These are phyloP conservation scores for Cepphus grylle DNA, from an alignment of 2,113 vertebrate species.

Conservation along the genomic window DNA sequence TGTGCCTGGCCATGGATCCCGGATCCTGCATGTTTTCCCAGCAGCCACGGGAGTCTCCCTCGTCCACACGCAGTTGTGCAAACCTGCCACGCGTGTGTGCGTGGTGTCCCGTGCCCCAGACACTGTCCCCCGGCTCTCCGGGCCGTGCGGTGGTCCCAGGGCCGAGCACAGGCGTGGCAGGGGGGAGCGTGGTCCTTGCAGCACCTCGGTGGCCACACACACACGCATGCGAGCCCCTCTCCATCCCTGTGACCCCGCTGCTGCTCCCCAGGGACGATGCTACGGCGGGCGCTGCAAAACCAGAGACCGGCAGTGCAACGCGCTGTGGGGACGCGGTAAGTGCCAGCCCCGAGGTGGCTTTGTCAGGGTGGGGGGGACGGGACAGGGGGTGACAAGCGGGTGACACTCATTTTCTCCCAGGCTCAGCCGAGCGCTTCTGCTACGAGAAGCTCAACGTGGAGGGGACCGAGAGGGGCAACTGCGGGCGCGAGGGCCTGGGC, in stretches of 20 bases:
- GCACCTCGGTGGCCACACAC: accelerated
- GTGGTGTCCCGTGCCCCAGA: too few species aligned
- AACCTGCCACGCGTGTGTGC: accelerated
- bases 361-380: background rate
- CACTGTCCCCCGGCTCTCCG: background rate
- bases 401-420: conserved; percentile 39
- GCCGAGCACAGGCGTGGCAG: accelerated
- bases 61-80: accelerated
- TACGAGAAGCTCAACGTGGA: conserved; percentile 95
- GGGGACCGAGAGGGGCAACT: conserved; percentile 93
- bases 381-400: accelerated
- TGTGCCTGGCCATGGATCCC: background rate
- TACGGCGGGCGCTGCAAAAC: conserved; percentile 90
- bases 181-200: background rate
- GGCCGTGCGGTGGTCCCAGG: accelerated
- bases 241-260: background rate
- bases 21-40: background rate
- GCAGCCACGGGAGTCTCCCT: background rate
- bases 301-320: conserved; percentile 86
- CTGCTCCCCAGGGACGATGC: conserved; percentile 83
- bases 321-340: conserved; percentile 89
- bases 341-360: background rate
- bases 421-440: conserved; percentile 89
- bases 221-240: accelerated
- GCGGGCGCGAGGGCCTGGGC: conserved; percentile 81